A percentile compares a stretch with the other conserved stretches of the same genome.
Evolutionary conservation across 1,140 invertebrate genomes (phyloP).

Genomic region (Thrips palmi): DNA sequence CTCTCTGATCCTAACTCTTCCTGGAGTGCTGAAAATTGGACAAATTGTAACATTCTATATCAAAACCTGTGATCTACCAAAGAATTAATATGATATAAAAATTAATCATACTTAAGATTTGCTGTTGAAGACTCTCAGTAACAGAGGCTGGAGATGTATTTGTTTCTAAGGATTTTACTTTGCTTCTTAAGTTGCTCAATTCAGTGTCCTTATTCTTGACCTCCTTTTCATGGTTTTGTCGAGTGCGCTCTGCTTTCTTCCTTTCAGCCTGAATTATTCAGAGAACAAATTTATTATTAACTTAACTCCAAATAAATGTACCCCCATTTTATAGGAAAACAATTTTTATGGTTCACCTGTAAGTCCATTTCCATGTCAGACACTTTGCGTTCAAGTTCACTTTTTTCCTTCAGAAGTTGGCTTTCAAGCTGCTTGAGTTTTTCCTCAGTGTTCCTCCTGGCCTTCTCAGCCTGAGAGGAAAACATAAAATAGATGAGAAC

Average conservation of each 20-base stretch:
- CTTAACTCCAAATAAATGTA: slow-evolving; percentile 8
- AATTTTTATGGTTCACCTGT: no score
- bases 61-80: slow-evolving; percentile 2
- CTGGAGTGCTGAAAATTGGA: slow-evolving; percentile 38
- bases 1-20: slow-evolving; percentile 39
- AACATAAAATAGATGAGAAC: no score
- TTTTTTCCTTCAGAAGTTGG: slow-evolving; percentile 30
- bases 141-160: no score
- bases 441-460: slow-evolving; percentile 30
- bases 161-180: background rate
- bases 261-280: slow-evolving; percentile 39
- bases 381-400: slow-evolving; percentile 35
- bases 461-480: slow-evolving; percentile 27
- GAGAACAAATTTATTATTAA: no score
- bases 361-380: slow-evolving; percentile 40
- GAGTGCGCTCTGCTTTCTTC: slow-evolving; percentile 38
- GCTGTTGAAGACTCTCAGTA: no score
- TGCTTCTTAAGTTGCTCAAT: slow-evolving; percentile 36
- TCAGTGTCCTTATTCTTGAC: slow-evolving; percentile 44
- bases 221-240: slow-evolving; percentile 36
- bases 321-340: slow-evolving; percentile 1
- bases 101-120: slow-evolving; percentile 3
- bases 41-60: no score
- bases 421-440: slow-evolving; percentile 31
- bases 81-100: background rate